phyloP scores from a whole-genome alignment of 2,888 invertebrate genomes.

The Acanthopleura granulata region DNA sequence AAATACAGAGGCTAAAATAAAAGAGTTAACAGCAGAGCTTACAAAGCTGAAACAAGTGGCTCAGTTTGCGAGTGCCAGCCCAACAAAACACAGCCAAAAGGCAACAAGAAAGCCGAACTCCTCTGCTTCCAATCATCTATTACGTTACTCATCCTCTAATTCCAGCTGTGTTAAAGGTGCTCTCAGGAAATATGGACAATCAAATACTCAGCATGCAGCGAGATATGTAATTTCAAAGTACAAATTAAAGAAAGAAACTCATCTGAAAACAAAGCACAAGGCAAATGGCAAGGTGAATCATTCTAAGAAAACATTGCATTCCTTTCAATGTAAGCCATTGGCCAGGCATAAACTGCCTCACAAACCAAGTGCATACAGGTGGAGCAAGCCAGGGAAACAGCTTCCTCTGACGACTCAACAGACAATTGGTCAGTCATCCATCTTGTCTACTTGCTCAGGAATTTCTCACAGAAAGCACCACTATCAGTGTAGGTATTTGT shows the following conservation, averaged over 20 bases:
- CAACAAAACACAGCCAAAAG: not conserved
- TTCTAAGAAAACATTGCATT: no score
- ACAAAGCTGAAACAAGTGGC: slow-evolving; percentile 6
- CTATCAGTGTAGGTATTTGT: no score
- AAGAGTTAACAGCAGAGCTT: slow-evolving; percentile 6
- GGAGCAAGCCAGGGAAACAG: no score
- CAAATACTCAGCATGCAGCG: not conserved
- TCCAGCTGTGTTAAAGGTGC: not conserved
- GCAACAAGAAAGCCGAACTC: not conserved
- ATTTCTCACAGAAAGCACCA: no score
- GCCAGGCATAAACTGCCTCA: no score
- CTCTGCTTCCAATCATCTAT: not conserved
- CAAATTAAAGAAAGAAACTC: not conserved
- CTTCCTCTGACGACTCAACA: no score
- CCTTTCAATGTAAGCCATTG: no score
- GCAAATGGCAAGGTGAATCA: no score
- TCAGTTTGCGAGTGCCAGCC: not conserved
- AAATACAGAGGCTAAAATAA: slow-evolving; percentile 8
- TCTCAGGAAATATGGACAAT: not conserved
- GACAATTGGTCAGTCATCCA: no score
- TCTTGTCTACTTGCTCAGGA: no score
- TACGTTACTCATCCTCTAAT: not conserved
- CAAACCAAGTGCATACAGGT: no score
- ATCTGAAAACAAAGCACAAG: no score
- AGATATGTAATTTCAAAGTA: not conserved